Evolutionary conservation across 2,888 invertebrate species (phyloP).

Genomic region (Unio pictorum): DNA sequence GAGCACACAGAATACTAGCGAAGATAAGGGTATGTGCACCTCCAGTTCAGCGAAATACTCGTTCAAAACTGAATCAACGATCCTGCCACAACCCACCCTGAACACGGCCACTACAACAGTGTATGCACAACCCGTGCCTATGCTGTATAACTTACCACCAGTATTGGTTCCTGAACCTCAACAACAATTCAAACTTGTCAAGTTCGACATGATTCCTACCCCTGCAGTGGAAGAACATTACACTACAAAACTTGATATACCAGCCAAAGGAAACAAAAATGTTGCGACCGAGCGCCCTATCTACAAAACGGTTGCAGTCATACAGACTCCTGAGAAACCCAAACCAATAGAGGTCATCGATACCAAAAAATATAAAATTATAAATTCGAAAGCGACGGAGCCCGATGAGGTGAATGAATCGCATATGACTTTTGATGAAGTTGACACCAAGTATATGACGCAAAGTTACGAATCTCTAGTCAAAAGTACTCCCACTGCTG

Average conservation of each 20-base stretch:
- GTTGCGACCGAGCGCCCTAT: constrained; percentile 30
- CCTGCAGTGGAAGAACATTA: constrained; percentile 12
- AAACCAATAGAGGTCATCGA: constrained; percentile 20
- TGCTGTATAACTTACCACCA: constrained; percentile 12
- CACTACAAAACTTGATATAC: constrained; percentile 9
- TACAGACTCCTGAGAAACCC: constrained; percentile 21
- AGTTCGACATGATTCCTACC: constrained; percentile 35
- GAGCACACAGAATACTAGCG: background rate
- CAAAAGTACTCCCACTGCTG: constrained; percentile 13
- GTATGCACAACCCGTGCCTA: constrained; percentile 11
- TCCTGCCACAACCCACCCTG: constrained; percentile 6
- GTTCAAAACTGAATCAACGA: constrained; percentile 28
- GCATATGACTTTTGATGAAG: constrained; percentile 30
- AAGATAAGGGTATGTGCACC: constrained; percentile 4
- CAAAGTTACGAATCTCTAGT: constrained; percentile 35
- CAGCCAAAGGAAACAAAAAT: constrained; percentile 11
- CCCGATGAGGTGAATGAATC: constrained; percentile 26
- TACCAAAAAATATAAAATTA: constrained; percentile 33
- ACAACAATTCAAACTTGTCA: constrained; percentile 35
- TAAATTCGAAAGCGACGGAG: constrained; percentile 36
- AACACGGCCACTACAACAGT: background rate
- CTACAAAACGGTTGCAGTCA: constrained; percentile 46
- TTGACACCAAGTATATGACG: constrained; percentile 23
- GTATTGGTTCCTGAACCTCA: constrained; percentile 17
- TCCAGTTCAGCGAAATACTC: constrained; percentile 20